Percentiles rank a stretch among this genome's conserved stretches.
Evolutionary conservation across 2,888 invertebrate genomes (phyloP).

Genomic region (Operophtera brumata): DNA sequence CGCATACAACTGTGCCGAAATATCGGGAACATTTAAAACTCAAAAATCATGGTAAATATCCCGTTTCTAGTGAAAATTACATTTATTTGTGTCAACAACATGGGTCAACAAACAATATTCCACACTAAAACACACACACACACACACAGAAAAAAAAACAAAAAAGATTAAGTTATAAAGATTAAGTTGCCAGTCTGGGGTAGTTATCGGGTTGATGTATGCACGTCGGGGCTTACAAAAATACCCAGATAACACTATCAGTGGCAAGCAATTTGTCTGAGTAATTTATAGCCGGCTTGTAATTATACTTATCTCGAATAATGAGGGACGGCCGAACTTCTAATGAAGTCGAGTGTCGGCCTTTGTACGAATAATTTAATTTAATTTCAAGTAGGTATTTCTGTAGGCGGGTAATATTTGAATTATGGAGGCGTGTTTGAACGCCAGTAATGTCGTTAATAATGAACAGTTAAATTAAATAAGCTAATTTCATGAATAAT

Average conservation of each 20-base stretch:
- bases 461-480: too few species aligned
- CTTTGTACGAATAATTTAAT: slow-evolving; percentile 17
- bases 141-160: too few species aligned
- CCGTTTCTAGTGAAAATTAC: too few species aligned
- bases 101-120: too few species aligned
- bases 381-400: slow-evolving; percentile 20
- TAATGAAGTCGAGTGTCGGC: slow-evolving; percentile 15
- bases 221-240: slow-evolving; percentile 52
- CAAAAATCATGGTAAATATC: too few species aligned
- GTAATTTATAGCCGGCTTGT: slow-evolving; percentile 55
- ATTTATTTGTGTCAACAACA: too few species aligned
- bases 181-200: slow-evolving; percentile 14
- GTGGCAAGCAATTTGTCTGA: slow-evolving; percentile 54
- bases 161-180: too few species aligned
- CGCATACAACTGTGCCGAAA: too few species aligned
- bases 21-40: too few species aligned
- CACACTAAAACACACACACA: too few species aligned
- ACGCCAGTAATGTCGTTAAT: neutral
- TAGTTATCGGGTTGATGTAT: slow-evolving; percentile 54
- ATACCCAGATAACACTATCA: slow-evolving; percentile 54
- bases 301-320: slow-evolving; percentile 54
- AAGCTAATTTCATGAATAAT: too few species aligned
- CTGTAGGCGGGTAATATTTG: slow-evolving; percentile 1
- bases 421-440: neutral
- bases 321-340: slow-evolving; percentile 23